Conservation (phyloP, 30 jellyfish, hydroid and myxozoan species). For the Chironex yamaguchii region DNA sequence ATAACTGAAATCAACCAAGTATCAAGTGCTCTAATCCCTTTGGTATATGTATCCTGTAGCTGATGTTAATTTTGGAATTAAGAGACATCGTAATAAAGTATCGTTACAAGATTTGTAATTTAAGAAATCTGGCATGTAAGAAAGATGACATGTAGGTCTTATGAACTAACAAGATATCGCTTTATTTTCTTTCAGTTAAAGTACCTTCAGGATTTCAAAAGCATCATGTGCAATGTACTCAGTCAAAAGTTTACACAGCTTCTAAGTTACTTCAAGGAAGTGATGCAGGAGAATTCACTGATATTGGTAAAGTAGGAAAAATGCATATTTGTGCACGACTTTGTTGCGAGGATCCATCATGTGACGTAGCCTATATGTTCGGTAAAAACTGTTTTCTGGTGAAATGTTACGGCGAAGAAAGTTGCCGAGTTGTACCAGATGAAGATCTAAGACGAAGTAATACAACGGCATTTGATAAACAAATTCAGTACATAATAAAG, state of each 20-base stretch:
- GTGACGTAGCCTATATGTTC: constrained; percentile 96
- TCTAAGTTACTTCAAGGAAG: constrained; percentile 92
- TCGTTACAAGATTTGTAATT: no score
- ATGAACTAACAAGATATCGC: background rate
- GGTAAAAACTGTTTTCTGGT: constrained; percentile 97
- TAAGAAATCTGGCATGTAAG: no score
- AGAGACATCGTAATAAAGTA: no score
- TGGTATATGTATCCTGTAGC: no score
- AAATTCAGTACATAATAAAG: constrained; percentile 86
- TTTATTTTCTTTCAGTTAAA: constrained; percentile 64
- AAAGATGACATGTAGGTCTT: background rate
- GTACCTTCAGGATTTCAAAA: constrained; percentile 93
- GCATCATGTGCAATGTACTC: constrained; percentile 97
- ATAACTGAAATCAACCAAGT: no score
- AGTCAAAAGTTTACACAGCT: constrained; percentile 83
- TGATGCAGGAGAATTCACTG: constrained; percentile 95
- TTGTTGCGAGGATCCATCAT: constrained; percentile 92
- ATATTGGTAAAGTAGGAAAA: constrained; percentile 96
- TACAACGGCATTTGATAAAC: constrained; percentile 78
- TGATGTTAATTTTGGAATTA: no score
- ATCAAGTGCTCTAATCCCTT: no score
- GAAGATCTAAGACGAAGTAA: constrained; percentile 80
- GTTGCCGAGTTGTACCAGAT: constrained; percentile 96
- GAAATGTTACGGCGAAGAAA: constrained; percentile 88
- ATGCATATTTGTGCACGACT: constrained; percentile 90